Evolutionary conservation across 2,797 vertebrate genomes (phyloP).

Genomic region (Danionella dracula): DNA sequence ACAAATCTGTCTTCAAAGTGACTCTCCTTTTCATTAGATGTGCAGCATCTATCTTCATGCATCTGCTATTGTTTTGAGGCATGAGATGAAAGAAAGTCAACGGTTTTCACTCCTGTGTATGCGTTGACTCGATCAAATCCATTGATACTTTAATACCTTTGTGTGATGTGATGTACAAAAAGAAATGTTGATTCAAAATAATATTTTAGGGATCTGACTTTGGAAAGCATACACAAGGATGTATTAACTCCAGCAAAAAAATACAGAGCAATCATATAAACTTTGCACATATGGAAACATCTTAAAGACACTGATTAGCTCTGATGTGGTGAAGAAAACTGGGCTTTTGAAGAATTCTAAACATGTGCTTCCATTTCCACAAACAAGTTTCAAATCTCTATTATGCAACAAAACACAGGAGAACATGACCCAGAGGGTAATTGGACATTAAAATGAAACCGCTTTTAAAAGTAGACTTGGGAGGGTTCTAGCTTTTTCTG

Average conservation of each 20-base stretch:
- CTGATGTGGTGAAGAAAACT: background rate
- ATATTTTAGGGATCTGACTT: too few relatives aligned
- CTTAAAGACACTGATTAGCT: background rate
- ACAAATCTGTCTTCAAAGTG: constrained; percentile 46
- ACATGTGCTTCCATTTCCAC: background rate
- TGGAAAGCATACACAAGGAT: background rate
- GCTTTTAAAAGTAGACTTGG: too few relatives aligned
- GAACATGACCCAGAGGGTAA: too few relatives aligned
- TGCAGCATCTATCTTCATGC: constrained; percentile 37
- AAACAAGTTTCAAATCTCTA: too few relatives aligned
- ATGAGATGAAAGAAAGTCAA: constrained; percentile 25
- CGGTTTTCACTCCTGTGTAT: background rate
- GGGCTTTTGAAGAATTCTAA: background rate
- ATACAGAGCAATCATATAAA: too few relatives aligned
- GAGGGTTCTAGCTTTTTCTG: background rate
- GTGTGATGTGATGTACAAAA: too few relatives aligned
- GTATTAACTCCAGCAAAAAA: background rate
- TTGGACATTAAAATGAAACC: too few relatives aligned
- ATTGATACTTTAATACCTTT: too few relatives aligned
- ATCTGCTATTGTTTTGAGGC: constrained; percentile 14
- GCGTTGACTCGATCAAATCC: background rate
- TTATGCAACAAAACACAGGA: too few relatives aligned
- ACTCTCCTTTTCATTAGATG: constrained; percentile 34
- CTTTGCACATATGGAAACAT: background rate
- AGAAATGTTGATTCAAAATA: too few relatives aligned